A percentile compares a stretch with the other conserved stretches of the same genome.
These are phyloP conservation scores for Whitmania pigra DNA, from an alignment of 1,140 invertebrate species.

Conservation along the genomic window DNA sequence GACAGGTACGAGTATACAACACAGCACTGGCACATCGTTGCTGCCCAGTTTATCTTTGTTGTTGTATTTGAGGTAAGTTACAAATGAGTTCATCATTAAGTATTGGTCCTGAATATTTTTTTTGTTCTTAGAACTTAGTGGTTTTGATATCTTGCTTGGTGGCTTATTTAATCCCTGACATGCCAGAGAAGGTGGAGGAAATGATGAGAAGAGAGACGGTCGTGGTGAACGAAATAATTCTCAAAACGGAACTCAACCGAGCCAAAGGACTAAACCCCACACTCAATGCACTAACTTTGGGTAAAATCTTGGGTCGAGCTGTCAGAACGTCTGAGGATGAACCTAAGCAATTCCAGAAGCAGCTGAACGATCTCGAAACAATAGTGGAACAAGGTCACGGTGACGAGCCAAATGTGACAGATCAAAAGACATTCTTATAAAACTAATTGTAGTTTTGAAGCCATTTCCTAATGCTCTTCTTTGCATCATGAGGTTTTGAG, in stretches of 20 bases:
- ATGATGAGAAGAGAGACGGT: constrained; percentile 69
- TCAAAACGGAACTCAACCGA: constrained; percentile 57
- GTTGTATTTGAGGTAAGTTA: constrained; percentile 76
- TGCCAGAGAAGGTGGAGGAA: constrained; percentile 65
- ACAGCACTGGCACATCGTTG: constrained; percentile 86
- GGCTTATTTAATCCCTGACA: constrained; percentile 83
- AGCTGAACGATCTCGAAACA: too few species aligned
- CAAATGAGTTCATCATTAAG: too few species aligned
- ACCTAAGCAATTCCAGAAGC: too few species aligned
- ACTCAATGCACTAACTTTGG: background rate
- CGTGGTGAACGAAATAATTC: constrained; percentile 74
- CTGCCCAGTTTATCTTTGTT: constrained; percentile 76
- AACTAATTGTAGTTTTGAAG: too few species aligned
- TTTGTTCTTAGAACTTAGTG: constrained; percentile 64
- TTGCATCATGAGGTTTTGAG: too few species aligned
- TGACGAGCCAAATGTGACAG: too few species aligned
- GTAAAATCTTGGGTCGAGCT: background rate
- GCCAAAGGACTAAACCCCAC: constrained; percentile 25
- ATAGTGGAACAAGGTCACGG: too few species aligned
- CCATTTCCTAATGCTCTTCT: too few species aligned
- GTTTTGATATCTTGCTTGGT: constrained; percentile 80
- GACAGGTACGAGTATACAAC: constrained; percentile 64
- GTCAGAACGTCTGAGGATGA: too few species aligned
- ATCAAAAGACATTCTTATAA: too few species aligned
- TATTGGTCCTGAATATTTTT: background rate